A percentile compares a stretch with the other conserved stretches of the same genome.
These are phyloP conservation scores for Leptinotarsa peninsularis DNA, from an alignment of 2,888 invertebrate genomes.

Conservation along the genomic window DNA sequence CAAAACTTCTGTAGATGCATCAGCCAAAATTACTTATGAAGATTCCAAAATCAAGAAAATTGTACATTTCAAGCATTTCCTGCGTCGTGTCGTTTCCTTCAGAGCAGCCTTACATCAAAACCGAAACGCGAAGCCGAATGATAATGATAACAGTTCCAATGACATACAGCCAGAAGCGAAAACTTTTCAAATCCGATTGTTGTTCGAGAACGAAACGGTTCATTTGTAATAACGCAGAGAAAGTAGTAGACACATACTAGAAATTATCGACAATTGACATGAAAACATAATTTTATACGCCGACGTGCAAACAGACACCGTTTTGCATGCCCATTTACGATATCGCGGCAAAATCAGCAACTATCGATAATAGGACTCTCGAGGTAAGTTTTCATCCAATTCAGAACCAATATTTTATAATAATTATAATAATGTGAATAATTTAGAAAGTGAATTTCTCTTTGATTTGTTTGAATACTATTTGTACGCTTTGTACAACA, in stretches of 20 bases:
- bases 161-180: constrained; percentile 12
- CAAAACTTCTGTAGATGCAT: no score
- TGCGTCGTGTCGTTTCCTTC: no score
- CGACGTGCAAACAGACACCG: constrained; percentile 2
- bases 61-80: no score
- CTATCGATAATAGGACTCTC: not conserved
- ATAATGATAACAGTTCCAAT: constrained; percentile 19
- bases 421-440: not conserved
- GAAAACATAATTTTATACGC: constrained; percentile 14
- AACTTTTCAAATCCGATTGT: constrained; percentile 14
- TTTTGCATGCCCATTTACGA: constrained; percentile 6
- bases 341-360: constrained; percentile 6
- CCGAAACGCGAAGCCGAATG: not conserved
- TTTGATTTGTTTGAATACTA: no score
- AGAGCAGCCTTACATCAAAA: not conserved
- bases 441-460: no score
- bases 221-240: constrained; percentile 16
- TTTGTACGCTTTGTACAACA: no score
- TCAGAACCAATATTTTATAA: not conserved
- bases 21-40: no score
- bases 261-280: constrained; percentile 21
- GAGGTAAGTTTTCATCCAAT: not conserved
- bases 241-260: constrained; percentile 16
- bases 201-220: constrained; percentile 16
- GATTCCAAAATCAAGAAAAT: no score